Evolutionary conservation across 2,797 vertebrate species (phyloP).

Genomic region (Lacerta agilis): DNA sequence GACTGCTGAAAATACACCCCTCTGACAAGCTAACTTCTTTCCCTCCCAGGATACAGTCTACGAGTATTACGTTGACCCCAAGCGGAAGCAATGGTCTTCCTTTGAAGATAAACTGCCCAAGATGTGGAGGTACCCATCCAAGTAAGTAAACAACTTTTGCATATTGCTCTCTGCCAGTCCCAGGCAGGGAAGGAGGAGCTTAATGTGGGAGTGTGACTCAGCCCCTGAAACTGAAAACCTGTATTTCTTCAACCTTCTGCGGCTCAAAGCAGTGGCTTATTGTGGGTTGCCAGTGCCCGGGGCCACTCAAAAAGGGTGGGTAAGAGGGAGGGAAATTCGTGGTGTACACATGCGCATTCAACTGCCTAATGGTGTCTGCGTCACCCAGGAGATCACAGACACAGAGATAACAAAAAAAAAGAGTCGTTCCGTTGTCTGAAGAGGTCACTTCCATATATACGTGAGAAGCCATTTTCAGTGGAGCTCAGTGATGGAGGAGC

Average conservation of each 20-base stretch:
- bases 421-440: too few relatives aligned
- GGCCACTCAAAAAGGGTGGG: too few relatives aligned
- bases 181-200: background rate
- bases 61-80: slow-evolving; percentile 89
- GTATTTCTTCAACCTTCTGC: background rate
- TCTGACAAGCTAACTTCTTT: background rate
- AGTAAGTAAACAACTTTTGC: slow-evolving; percentile 74
- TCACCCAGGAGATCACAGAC: too few relatives aligned
- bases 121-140: slow-evolving; percentile 84
- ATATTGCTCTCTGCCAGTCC: too few relatives aligned
- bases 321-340: too few relatives aligned
- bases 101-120: slow-evolving; percentile 89
- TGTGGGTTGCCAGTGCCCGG: too few relatives aligned
- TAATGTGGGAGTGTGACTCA: background rate
- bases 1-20: background rate
- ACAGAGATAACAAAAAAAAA: too few relatives aligned
- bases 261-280: background rate
- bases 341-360: too few relatives aligned
- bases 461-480: too few relatives aligned
- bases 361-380: too few relatives aligned
- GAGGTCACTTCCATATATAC: too few relatives aligned
- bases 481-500: too few relatives aligned
- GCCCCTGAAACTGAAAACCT: background rate
- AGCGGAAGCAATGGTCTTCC: slow-evolving; percentile 84
- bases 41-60: slow-evolving; percentile 86